phyloP scores from a whole-genome alignment of 2,888 invertebrate genomes.

The Mesopsocus fuscifrons region DNA sequence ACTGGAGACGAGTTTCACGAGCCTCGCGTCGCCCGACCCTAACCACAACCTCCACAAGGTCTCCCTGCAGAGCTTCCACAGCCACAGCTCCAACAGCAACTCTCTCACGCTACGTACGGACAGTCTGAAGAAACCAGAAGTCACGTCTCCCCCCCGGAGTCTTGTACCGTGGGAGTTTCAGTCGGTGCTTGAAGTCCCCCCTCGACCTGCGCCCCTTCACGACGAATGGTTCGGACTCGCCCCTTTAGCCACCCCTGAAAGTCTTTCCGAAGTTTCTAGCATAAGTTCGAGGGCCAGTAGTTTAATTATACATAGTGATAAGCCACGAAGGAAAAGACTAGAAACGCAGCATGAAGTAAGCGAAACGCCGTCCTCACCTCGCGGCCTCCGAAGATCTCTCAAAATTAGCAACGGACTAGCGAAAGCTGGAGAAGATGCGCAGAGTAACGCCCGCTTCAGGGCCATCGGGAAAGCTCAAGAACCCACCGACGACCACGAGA shows the following conservation, averaged over 20 bases:
- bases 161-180: conserved; percentile 30
- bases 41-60: conserved; percentile 9
- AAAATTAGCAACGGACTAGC: conserved; percentile 43
- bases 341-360: background rate
- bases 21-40: conserved; percentile 33
- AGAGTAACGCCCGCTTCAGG: conserved; percentile 27
- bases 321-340: conserved; percentile 11
- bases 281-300: conserved; percentile 47
- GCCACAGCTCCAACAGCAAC: conserved; percentile 23
- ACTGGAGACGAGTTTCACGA: conserved; percentile 58
- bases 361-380: conserved; percentile 24
- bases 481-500: conserved; percentile 10
- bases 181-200: conserved; percentile 23
- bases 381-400: conserved; percentile 41
- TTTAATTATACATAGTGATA: conserved; percentile 25
- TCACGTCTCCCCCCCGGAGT: conserved; percentile 10
- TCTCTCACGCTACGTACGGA: conserved; percentile 16
- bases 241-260: conserved; percentile 66
- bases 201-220: conserved; percentile 23
- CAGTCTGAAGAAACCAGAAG: background rate
- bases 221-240: conserved; percentile 51
- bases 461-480: conserved; percentile 5
- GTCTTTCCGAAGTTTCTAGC: conserved; percentile 61
- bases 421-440: conserved; percentile 43
- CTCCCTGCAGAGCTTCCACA: conserved; percentile 18